phyloP scores from a whole-genome alignment of 2,113 vertebrate genomes.

The Zapornia atra region DNA sequence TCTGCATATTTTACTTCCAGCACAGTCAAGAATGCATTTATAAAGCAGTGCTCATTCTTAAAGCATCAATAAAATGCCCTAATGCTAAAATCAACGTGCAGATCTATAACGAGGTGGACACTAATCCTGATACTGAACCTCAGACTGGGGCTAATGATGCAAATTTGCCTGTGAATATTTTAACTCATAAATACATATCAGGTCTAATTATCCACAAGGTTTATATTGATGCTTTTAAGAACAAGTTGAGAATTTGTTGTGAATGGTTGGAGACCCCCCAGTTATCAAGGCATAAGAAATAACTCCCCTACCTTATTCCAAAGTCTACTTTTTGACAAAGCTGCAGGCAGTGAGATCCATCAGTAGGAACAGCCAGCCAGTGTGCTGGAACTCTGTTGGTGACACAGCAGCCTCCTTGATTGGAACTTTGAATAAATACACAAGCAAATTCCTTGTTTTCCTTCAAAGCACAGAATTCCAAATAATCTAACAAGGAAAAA shows the following conservation, averaged over 20 bases:
- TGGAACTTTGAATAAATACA: not conserved
- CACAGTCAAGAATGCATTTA: not conserved
- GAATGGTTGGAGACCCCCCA: not conserved
- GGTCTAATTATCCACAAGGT: not conserved
- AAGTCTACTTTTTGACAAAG: not conserved
- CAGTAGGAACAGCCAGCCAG: not conserved
- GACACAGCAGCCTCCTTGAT: not conserved
- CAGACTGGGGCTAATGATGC: accelerated
- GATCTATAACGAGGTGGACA: not conserved
- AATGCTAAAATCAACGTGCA: not conserved
- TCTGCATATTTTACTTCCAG: not conserved
- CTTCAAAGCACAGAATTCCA: not conserved
- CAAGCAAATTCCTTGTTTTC: not conserved
- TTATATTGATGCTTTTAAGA: not conserved
- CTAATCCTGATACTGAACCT: not conserved
- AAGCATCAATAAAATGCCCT: not conserved
- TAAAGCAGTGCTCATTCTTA: not conserved
- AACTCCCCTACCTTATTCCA: not conserved
- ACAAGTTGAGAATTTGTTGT: not conserved
- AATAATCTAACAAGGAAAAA: not conserved
- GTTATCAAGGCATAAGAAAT: not conserved
- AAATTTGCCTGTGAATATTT: not conserved
- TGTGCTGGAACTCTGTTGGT: not conserved
- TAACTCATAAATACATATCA: not conserved
- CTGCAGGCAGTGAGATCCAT: not conserved